Evolutionary conservation across 2,888 invertebrate genomes (phyloP).

Genomic region (Drosophila meridiana): DNA sequence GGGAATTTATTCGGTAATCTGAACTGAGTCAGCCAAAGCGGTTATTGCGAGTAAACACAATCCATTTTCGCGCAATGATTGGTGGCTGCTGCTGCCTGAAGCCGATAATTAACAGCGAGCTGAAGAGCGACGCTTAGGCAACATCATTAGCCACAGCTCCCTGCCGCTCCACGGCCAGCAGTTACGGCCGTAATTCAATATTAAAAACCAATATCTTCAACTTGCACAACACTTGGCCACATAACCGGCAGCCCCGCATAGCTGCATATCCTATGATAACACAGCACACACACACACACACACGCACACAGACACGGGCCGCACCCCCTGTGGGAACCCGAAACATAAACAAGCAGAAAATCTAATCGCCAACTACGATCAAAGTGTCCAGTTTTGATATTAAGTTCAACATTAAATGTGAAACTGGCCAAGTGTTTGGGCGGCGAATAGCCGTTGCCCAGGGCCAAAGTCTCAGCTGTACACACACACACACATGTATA

Average conservation of each 20-base stretch:
- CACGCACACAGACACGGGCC: background rate
- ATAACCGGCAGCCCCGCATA: conserved; percentile 8
- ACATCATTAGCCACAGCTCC: conserved; percentile 25
- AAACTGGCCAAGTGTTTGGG: conserved; percentile 64
- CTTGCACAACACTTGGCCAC: conserved; percentile 56
- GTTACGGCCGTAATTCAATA: conserved; percentile 65
- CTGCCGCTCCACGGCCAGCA: background rate
- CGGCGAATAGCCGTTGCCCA: conserved; percentile 39
- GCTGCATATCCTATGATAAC: conserved; percentile 64
- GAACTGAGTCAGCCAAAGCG: conserved; percentile 77
- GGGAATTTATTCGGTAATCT: conserved; percentile 71
- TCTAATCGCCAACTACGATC: conserved; percentile 73
- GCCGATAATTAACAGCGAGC: conserved; percentile 53
- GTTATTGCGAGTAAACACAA: conserved; percentile 79
- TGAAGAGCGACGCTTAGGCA: conserved; percentile 56
- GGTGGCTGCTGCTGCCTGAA: conserved; percentile 38
- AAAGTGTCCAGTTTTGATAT: conserved; percentile 75
- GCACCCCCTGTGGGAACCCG: conserved; percentile 22
- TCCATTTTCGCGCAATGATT: conserved; percentile 78
- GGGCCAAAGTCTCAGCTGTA: conserved; percentile 34
- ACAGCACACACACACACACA: conserved; percentile 20
- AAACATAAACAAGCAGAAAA: conserved; percentile 62
- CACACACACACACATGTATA: conserved; percentile 1
- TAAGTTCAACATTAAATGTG: conserved; percentile 64
- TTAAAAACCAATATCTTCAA: conserved; percentile 74